Evolutionary conservation across 2,888 invertebrate genomes (phyloP), one percentile per base, ranked within the genome.

Genomic region (Teleogryllus oceanicus): DNA sequence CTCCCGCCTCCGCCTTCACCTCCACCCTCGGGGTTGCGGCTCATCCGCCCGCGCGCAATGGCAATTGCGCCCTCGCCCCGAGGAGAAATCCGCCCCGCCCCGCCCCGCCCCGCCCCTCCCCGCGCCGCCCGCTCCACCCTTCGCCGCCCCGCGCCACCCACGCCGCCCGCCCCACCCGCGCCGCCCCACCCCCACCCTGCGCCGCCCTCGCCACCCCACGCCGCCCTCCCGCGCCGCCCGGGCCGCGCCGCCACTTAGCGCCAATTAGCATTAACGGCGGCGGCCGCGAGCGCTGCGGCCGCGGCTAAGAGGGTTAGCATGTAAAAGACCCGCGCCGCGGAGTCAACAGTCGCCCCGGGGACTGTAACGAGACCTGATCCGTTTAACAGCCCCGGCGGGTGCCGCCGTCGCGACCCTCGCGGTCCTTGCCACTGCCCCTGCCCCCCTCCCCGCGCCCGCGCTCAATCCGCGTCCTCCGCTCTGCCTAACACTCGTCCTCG

Each of bases 331-430:
- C n/a, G 16, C 16, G 16, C 62, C 62, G 62, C 16, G 62, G 62
- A 62, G 62, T 62, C 62, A 62, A 62, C 62, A 62, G 62, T 62
- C 62, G 62, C 62, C 62, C n/a, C 62, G 62, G 62, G 62, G 62
- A 62, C 62, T 62, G 62, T 62, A 62, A 62, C 62, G 62, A 62
- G 62, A 62, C n/a, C 62, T 62, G 62, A 62, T 62, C 62, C 62
- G 62, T 13, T 62, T 62, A 62, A 62, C 62, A 8, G 62, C n/a
- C 62, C 62, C 62, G 62, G n/a, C 62, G 62, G 62, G 62, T 62
- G 62, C 62, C 13, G 62, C 16, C 13, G 62, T n/a, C n/a, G 62
- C 62, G 62, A n/a, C 62, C n/a, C 62, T 18, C 62, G 13, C 62
- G 62, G 62, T 18, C 16, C 62, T 62, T n/a, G n/a, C 62, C 18